Base-by-base conservation (phyloP, 2,113 vertebrate species). In the Marcusenius ussheri region DNA sequence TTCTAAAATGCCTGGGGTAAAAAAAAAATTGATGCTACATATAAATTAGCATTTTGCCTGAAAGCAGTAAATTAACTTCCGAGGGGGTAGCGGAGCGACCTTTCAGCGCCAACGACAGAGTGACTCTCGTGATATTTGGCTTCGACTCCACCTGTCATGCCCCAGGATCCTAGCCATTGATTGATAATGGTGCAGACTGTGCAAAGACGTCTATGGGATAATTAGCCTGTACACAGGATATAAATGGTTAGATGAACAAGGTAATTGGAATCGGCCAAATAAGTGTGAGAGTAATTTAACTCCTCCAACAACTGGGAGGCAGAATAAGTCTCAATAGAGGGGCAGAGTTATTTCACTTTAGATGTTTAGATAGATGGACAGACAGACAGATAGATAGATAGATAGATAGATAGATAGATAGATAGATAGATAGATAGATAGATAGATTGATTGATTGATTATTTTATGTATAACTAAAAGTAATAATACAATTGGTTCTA, bases 191-290 rank as follows among this genome's bases (percentile, higher is more conserved):
- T 5, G 2, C 3, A 53, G 89, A 21, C 42, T 19, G 39, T 84
- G 77, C 21, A 9, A n/a, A 51, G 49, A 35, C n/a, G 49, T 31
- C 39, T 87, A 0, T 87, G 45, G 62, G 42, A 58, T 49, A 49
- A 62, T 70, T 49, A 51, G 51, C 13, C 24, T 5, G 89, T 42
- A 84, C 19, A 15, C 49, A 70, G 84, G 15, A 83, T 90, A 50
- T 70, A 87, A 70, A 86, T 49, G 51, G 50, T n/a, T 47, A 62
- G 24, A 74, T 70, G 84, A 70, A 50, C 83, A 62, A 49, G 58
- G n/a, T 90, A 66, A 70, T 86, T n/a, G 83, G 89, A 84, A 84
- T 50, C 66, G 49, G 47, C 24, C 46, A 51, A 8, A 74, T 47
- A 70, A 56, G 21, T n/a, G 31, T 50, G 10, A 39, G 10, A 42